A percentile compares a stretch with the other conserved stretches of the same genome.
Conservation (phyloP, 2,888 invertebrate genomes). For the Sycophila texana region DNA sequence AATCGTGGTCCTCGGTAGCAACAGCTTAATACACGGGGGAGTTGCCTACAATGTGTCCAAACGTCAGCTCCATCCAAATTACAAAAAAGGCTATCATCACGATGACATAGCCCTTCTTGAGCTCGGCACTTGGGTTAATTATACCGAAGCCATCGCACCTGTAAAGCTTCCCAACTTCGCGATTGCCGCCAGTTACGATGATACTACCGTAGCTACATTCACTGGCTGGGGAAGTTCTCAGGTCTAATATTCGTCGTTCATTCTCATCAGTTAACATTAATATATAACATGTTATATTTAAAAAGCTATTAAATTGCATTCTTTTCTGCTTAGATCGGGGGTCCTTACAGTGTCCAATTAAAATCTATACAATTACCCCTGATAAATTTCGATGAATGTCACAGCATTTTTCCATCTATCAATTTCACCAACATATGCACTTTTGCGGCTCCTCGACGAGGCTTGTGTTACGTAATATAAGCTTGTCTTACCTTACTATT, state of each 20-base stretch:
- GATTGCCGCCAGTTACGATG: conserved; percentile 56
- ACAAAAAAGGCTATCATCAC: conserved; percentile 16
- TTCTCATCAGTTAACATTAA: conserved; percentile 55
- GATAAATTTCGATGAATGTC: conserved; percentile 73
- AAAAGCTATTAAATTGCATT: too few species aligned
- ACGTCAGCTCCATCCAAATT: conserved; percentile 54
- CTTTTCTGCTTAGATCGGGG: too few species aligned
- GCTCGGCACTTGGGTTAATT: conserved; percentile 33
- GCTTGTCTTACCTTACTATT: too few species aligned
- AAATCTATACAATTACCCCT: background rate
- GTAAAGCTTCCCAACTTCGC: conserved; percentile 72
- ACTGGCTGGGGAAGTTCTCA: conserved; percentile 72
- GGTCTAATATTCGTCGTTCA: too few species aligned
- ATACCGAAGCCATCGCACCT: conserved; percentile 69
- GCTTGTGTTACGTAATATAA: conserved; percentile 79
- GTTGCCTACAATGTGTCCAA: conserved; percentile 46
- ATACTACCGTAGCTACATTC: conserved; percentile 65
- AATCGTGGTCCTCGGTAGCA: conserved; percentile 57
- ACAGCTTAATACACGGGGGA: conserved; percentile 56
- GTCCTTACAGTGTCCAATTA: background rate
- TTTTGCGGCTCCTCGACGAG: conserved; percentile 78
- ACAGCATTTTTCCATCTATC: conserved; percentile 66
- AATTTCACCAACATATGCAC: conserved; percentile 79
- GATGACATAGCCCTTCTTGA: conserved; percentile 59
- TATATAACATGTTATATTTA: too few species aligned